Base-by-base conservation (phyloP, 2,797 vertebrate species). In the Acanthornis magna region DNA sequence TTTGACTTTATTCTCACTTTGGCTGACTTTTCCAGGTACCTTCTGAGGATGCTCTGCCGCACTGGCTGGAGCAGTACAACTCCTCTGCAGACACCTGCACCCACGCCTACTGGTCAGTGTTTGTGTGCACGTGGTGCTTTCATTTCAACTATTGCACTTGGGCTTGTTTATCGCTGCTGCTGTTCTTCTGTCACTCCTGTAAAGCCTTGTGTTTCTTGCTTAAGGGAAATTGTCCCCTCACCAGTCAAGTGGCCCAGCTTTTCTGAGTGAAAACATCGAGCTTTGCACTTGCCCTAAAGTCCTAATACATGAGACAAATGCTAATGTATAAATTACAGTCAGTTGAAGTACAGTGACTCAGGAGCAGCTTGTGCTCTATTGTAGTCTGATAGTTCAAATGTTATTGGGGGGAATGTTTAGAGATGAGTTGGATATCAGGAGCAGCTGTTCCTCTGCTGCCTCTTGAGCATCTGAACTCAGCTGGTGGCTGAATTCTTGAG, bases 11-110 rank as follows among this genome's bases (percentile, higher is more conserved):
- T 36, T 83, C 32, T n/a, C 15, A 6, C 70, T 82, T 43, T 7
- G 63, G 36, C 17, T 90, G 16, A n/a, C 40, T 92, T 47, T 95
- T 96, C 22, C 93, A 99, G 99, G 99, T 99, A 23, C 97, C 98
- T 75, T 99, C 99, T 79, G 99, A 99, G 71, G 99, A 99, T 43
- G 99, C 99, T 71, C 98, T 98, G 92, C 98, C 98, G 20, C 98
- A 99, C 97, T 99, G 99, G 99, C 97, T 98, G 32, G 99, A 99
- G 88, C 99, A 99, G 97, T 99, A 99, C 97, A 98, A 97, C 65
- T 99, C 98, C 11, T 99, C 99, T 34, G 99, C 99, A 8, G 98
- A 98, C 40, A 99, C 98, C 84, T 99, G 99, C 92, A 99, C 99
- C 65, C 99, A 99, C 29, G 99, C 99, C 5, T 99, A 98, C n/a